Evolutionary conservation across 1,140 invertebrate genomes (phyloP), one percentile per base, ranked within the genome.

Genomic region (Elymnias hypermnestra): DNA sequence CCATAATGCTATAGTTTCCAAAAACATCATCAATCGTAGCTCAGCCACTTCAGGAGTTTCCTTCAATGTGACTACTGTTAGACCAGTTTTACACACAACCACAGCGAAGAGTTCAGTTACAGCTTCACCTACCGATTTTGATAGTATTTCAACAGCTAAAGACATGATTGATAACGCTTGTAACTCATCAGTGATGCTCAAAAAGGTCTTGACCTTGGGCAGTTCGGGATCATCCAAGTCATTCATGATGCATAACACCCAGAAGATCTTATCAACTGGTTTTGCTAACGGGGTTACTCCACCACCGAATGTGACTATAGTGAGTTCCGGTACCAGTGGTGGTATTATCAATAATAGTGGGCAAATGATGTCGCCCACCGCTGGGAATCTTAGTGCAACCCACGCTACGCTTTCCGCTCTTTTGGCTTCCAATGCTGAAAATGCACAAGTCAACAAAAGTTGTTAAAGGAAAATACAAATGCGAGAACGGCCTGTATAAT

Each of bases 141-240:
- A 83, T 39, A 72, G 53, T 18, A 83, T 85, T 51, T 77, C 76
- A 0, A 85, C 77, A 0, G 79, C 76, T 0, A 87, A 87, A 61
- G 84, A 86, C 40, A 81, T 87, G 76, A 87, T 87, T 3, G 86
- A 87, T 22, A 86, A 85, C 47, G 78, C 82, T 1, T 85, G 84
- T 53, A 86, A 84, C 42, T 87, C 86, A 0, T 87, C 86, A 1
- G 74, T 86, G 2, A 87, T 87, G 86, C 55, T 87, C 26, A 87
- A 87, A 50, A 86, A 87, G 55, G 86, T 87, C 0, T 53, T 87
- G 3, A 87, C 84, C 5, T 53, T 87, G 18, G 86, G 86, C 4
- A 86, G 84, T 40, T 57, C 83, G 0, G 83, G 84, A 0, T 66
- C 74, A 1, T 57, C 79, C 3, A 87, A 87, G 36, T 87, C 86